Evolutionary conservation across 2,113 vertebrate genomes (phyloP), one percentile per base, ranked within the genome.

Genomic region (Pluvianellus socialis): DNA sequence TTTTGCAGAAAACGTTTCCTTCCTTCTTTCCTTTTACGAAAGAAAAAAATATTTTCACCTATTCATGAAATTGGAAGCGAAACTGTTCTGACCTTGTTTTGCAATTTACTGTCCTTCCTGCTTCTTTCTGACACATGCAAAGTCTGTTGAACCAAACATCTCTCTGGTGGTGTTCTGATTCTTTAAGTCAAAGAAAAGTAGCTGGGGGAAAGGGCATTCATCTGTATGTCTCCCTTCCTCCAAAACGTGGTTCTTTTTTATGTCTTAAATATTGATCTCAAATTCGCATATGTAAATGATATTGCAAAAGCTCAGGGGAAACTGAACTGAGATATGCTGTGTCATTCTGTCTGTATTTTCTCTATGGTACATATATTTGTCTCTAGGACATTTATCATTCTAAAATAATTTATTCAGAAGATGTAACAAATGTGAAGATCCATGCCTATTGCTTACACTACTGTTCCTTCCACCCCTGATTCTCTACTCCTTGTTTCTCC

Each of bases 11-110:
- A 55, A 76, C 10, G 9, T 55, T 75, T 62, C 23, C n/a, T 93
- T 85, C 28, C 49, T 47, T 71, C 20, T 47, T 73, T 75, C 27
- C 86, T 92, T 94, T 73, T 74, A 76, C 38, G 79, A 88, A 77
- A 94, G 13, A 62, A 96, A 94, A 95, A 95, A 40, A 16, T 58
- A 93, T 59, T 89, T 10, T 83, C 47, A 71, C 27, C 27, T 55
- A 83, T 91, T 85, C 66, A 89, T 79, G 79, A 97, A 96, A 94
- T 33, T 65, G 30, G 58, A 90, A 83, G 44, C 47, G 93, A 93
- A 94, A 85, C 67, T 79, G 9, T 59, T 67, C 73, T 72, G 84
- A 77, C 42, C 24, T 42, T 84, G 32, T 32, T 87, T 91, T 91
- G 67, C 52, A 96, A 74, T 94, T 92, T 86, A 58, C 88, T 92